These are phyloP conservation scores for Agapetus fuscipes DNA, from an alignment of 2,888 invertebrate genomes.

Conservation along the genomic window DNA sequence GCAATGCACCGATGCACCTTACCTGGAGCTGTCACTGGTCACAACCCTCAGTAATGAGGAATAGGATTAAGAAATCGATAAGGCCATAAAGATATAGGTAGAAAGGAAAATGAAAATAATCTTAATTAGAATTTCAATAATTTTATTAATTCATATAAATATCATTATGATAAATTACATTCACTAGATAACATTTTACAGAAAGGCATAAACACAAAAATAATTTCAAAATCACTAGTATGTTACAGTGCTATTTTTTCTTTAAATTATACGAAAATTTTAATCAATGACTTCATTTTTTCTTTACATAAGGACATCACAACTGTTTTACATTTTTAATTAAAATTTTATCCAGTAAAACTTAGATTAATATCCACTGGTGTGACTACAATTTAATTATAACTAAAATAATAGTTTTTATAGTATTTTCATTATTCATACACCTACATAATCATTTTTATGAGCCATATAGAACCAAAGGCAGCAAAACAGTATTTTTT, in stretches of 20 bases:
- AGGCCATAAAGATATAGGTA: too few relatives aligned
- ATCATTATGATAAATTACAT: slow-evolving; percentile 21
- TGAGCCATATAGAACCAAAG: too few relatives aligned
- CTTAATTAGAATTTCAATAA: slow-evolving; percentile 6
- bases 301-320: slow-evolving; percentile 17
- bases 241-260: slow-evolving; percentile 19
- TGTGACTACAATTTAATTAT: background rate
- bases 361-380: background rate
- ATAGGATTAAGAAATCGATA: too few relatives aligned
- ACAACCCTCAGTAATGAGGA: too few relatives aligned
- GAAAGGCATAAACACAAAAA: slow-evolving; percentile 15
- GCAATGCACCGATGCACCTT: too few relatives aligned
- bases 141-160: slow-evolving; percentile 21
- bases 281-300: slow-evolving; percentile 17
- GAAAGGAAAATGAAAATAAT: slow-evolving; percentile 1
- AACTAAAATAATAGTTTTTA: background rate
- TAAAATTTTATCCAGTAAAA: background rate
- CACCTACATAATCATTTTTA: too few relatives aligned
- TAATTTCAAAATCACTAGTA: slow-evolving; percentile 15
- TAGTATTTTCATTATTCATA: too few relatives aligned
- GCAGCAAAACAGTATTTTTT: too few relatives aligned
- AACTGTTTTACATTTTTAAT: slow-evolving; percentile 7
- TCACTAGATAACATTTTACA: slow-evolving; percentile 22
- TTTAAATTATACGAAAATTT: slow-evolving; percentile 17
- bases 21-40: too few relatives aligned